Evolutionary conservation across 2,797 vertebrate species (phyloP).

Genomic region (Sciurus vulgaris): DNA sequence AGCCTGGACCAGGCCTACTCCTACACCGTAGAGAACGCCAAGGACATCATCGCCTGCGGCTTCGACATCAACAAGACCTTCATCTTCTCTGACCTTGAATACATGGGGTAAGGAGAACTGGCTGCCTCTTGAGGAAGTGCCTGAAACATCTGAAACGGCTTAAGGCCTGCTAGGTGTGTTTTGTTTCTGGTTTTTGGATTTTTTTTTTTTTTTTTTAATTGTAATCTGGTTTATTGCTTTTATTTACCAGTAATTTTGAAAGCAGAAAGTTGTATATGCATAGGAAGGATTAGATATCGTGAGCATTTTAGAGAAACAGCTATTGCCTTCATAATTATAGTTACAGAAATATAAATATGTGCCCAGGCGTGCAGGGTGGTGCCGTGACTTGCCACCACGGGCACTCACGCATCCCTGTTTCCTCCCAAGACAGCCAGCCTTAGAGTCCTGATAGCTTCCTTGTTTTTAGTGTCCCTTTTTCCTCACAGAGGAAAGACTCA

Average conservation of each 20-base stretch:
- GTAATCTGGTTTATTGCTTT: background rate
- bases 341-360: background rate
- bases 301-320: background rate
- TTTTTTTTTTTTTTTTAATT: background rate
- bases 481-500: background rate
- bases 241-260: background rate
- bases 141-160: rapidly evolving
- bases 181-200: no score
- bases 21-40: conserved; percentile 94
- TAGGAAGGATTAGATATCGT: background rate
- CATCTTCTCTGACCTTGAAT: conserved; percentile 98
- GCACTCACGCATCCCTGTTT: rapidly evolving
- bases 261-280: background rate
- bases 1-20: conserved; percentile 93
- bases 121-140: background rate
- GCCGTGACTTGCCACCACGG: background rate
- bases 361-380: rapidly evolving
- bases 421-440: background rate
- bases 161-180: background rate
- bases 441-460: background rate
- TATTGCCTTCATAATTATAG: background rate
- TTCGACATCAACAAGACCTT: conserved; percentile 98
- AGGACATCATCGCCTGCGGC: conserved; percentile 98
- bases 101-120: conserved; percentile 94
- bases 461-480: background rate